A percentile compares a stretch with the other conserved stretches of the same genome.
These are phyloP conservation scores for Procambarus virginalis DNA, from an alignment of 1,140 invertebrate species.

Conservation along the genomic window DNA sequence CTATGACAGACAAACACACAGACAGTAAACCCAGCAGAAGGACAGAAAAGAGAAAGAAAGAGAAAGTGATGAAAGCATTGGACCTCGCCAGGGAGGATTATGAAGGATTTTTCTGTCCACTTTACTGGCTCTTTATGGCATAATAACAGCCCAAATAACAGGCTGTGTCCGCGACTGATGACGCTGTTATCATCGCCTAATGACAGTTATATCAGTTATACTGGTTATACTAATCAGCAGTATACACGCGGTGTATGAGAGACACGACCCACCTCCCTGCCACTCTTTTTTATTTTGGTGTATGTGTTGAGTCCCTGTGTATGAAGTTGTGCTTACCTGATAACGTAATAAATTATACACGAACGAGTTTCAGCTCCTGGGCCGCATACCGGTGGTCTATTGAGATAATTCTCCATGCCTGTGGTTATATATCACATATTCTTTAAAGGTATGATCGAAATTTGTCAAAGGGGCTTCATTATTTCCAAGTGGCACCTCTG, in stretches of 20 bases:
- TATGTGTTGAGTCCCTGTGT: too few relatives aligned
- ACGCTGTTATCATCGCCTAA: not conserved
- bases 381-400: too few relatives aligned
- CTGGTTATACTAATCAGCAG: not conserved
- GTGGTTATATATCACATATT: too few relatives aligned
- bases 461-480: too few relatives aligned
- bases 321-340: too few relatives aligned
- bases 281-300: not conserved
- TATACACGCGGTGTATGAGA: not conserved
- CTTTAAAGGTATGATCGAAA: too few relatives aligned
- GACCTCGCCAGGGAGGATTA: not conserved
- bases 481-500: too few relatives aligned
- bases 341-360: too few relatives aligned
- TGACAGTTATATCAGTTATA: conserved; percentile 9
- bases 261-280: not conserved
- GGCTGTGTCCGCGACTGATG: not conserved
- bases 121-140: not conserved
- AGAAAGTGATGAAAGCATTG: not conserved
- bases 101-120: conserved; percentile 2
- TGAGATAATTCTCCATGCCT: too few relatives aligned
- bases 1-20: not conserved
- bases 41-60: not conserved
- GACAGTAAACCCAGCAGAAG: not conserved
- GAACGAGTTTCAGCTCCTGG: too few relatives aligned
- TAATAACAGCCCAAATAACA: conserved; percentile 4